phyloP scores from a whole-genome alignment of 2,888 invertebrate species.

The Noctua fimbriata region DNA sequence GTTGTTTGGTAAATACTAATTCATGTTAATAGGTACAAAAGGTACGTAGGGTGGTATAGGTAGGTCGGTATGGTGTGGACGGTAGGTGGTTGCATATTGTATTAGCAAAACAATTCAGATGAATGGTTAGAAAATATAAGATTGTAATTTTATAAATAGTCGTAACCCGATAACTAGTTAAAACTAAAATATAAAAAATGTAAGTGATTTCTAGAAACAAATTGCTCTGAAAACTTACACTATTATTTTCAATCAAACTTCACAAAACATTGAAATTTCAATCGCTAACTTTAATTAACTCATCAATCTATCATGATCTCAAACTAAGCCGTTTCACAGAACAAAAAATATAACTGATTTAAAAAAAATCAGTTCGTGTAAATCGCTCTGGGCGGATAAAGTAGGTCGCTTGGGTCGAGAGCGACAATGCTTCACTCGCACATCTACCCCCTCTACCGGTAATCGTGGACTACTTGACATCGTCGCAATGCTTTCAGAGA shows the following conservation, averaged over 20 bases:
- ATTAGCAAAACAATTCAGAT: neutral
- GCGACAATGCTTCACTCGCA: conserved; percentile 77
- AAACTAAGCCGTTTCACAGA: neutral
- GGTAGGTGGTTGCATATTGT: neutral
- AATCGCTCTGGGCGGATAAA: conserved; percentile 73
- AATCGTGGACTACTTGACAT: conserved; percentile 73
- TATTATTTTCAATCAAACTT: conserved; percentile 8
- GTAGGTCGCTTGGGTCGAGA: conserved; percentile 78
- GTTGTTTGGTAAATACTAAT: neutral
- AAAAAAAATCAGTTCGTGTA: conserved; percentile 68
- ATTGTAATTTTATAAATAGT: neutral
- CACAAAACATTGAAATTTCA: neutral
- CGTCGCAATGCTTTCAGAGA: conserved; percentile 51
- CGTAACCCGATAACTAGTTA: neutral
- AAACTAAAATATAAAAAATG: neutral
- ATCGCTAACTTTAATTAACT: neutral
- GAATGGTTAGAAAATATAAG: neutral
- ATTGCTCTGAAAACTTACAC: conserved; percentile 1
- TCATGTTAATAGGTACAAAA: neutral
- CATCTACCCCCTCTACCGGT: conserved; percentile 72
- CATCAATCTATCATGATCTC: neutral
- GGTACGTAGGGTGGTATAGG: too few species aligned
- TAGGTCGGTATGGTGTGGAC: too few species aligned
- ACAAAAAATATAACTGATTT: conserved; percentile 20
- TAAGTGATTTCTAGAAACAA: too few species aligned